phyloP scores from a whole-genome alignment of 2,888 invertebrate genomes.

The Tenthredo notha region DNA sequence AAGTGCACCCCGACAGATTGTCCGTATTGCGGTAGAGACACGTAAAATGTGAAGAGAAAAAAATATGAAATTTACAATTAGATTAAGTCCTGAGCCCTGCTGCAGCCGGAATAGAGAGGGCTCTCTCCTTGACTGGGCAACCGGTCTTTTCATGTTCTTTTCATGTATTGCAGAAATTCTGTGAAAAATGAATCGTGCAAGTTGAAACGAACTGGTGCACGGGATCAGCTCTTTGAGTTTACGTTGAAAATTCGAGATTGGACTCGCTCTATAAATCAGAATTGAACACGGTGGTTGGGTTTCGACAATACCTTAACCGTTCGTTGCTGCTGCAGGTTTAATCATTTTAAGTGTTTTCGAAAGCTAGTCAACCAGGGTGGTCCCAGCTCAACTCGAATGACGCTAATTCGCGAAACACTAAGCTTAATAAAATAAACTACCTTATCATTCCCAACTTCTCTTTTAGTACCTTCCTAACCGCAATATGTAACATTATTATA shows the following conservation, averaged over 20 bases:
- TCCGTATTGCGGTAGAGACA: constrained; percentile 25
- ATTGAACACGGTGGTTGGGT: constrained; percentile 43
- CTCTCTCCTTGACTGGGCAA: neutral
- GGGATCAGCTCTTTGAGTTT: neutral
- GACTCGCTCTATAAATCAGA: constrained; percentile 54
- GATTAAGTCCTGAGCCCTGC: neutral
- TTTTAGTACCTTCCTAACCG: neutral
- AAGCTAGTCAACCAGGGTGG: constrained; percentile 56
- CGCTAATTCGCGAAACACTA: constrained; percentile 28
- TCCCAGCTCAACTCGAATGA: neutral
- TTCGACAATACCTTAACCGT: constrained; percentile 32
- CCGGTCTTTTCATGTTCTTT: constrained; percentile 1
- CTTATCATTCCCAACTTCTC: neutral
- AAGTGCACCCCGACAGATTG: constrained; percentile 58
- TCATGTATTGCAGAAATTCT: neutral
- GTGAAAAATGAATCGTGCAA: neutral
- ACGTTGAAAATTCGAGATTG: constrained; percentile 37
- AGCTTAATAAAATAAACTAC: neutral
- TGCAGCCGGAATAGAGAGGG: neutral
- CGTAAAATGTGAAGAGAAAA: constrained; percentile 20
- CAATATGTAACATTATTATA: neutral
- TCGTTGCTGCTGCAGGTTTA: constrained; percentile 64
- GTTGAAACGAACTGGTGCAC: neutral
- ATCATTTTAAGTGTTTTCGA: constrained; percentile 74
- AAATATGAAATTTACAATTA: constrained; percentile 51